Evolutionary conservation across 2,797 vertebrate species (phyloP).

Genomic region (Rhynchotus rufescens): DNA sequence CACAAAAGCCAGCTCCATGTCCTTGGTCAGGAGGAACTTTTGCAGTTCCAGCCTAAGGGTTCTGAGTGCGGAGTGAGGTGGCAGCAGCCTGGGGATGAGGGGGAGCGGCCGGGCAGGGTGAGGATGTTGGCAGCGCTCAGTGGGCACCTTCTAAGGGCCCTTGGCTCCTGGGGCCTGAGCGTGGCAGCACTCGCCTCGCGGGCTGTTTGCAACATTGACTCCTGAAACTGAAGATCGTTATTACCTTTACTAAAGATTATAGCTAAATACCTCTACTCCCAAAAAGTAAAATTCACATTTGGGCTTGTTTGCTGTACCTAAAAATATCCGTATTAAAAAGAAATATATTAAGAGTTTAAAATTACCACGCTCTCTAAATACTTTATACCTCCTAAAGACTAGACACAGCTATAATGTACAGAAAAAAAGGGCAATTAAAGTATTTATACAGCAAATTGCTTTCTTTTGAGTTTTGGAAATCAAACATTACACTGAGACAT

Average conservation of each 20-base stretch:
- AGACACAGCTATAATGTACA: neutral
- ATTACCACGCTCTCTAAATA: neutral
- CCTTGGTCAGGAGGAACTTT: neutral
- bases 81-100: neutral
- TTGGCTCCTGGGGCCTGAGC: neutral
- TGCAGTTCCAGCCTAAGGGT: neutral
- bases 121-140: neutral
- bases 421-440: neutral
- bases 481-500: neutral
- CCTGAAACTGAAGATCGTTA: neutral
- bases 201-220: neutral
- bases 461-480: neutral
- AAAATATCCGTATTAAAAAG: neutral
- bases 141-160: neutral
- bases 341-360: neutral
- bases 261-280: neutral
- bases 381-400: neutral
- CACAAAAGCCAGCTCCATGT: neutral
- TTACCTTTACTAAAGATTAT: neutral
- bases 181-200: neutral
- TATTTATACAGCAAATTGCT: neutral
- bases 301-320: neutral
- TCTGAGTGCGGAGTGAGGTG: rapidly evolving
- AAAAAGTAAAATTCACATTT: neutral
- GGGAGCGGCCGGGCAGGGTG: neutral